These are phyloP conservation scores for Clitarchus hookeri DNA, from an alignment of 2,888 invertebrate species.

Conservation along the genomic window DNA sequence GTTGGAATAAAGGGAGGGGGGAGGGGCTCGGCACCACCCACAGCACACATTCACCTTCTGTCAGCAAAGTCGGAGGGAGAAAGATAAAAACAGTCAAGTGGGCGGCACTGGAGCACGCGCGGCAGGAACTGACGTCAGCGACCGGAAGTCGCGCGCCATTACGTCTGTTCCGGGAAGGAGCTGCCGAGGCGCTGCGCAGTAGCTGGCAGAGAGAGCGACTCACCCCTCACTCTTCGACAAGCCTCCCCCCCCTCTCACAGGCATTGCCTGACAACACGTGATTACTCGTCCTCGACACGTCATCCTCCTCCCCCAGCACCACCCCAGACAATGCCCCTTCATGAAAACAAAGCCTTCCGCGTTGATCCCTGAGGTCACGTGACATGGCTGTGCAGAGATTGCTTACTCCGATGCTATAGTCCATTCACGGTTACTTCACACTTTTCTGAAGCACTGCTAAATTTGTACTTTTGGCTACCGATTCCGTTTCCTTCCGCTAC, in stretches of 20 bases:
- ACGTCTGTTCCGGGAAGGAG: constrained; percentile 14
- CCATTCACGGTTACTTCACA: too few species aligned
- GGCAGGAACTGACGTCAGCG: not conserved
- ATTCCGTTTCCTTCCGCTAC: too few species aligned
- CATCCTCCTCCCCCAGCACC: not conserved
- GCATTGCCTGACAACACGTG: not conserved
- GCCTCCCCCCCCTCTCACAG: not conserved
- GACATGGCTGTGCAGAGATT: not conserved
- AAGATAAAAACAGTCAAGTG: not conserved
- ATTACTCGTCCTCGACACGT: constrained; percentile 20
- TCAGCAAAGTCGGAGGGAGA: not conserved
- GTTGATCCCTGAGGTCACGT: constrained; percentile 22
- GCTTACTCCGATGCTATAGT: not conserved
- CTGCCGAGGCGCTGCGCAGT: not conserved
- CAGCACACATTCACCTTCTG: not conserved
- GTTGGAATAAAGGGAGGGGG: not conserved
- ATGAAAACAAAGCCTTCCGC: constrained; percentile 24
- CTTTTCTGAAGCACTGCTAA: too few species aligned
- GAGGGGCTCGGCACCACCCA: not conserved
- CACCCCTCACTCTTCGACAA: not conserved
- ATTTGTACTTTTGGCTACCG: too few species aligned
- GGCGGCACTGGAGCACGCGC: constrained; percentile 7
- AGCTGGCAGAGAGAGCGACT: not conserved
- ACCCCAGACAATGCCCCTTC: not conserved
- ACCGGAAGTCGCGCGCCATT: constrained; percentile 10